Percentiles rank a stretch among this genome's conserved stretches.
phyloP scores from a whole-genome alignment of 2,888 invertebrate species.

The Diarsia dahlii region DNA sequence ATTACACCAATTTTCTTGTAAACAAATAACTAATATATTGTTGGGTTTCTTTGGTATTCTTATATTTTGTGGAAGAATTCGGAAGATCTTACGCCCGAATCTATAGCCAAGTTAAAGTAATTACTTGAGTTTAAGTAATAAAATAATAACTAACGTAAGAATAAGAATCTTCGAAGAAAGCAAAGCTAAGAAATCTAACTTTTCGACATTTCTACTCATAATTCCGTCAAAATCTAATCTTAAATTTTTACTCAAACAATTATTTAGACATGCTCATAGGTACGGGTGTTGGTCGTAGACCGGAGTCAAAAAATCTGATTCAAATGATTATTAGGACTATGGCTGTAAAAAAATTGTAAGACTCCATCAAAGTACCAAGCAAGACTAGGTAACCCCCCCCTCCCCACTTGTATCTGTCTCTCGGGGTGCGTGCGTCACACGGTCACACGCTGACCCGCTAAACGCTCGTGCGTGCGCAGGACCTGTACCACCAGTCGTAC shows the following conservation, averaged over 20 bases:
- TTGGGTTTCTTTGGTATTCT: neutral
- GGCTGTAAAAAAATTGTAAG: neutral
- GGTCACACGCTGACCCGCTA: constrained; percentile 56
- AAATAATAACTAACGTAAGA: too few species aligned
- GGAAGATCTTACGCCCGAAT: neutral
- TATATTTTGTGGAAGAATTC: neutral
- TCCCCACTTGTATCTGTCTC: constrained; percentile 40
- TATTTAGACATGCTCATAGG: too few species aligned
- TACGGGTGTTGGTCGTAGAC: too few species aligned
- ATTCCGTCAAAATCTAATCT: too few species aligned
- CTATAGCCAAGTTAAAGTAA: too few species aligned
- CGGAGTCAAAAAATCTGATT: neutral
- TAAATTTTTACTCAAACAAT: too few species aligned
- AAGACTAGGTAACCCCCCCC: neutral
- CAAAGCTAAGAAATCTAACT: too few species aligned
- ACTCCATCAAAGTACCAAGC: neutral
- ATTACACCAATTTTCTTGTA: neutral
- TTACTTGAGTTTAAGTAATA: too few species aligned
- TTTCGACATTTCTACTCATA: too few species aligned
- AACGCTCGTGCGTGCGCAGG: constrained; percentile 86
- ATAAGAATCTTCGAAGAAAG: too few species aligned
- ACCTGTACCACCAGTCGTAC: constrained; percentile 98
- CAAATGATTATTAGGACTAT: neutral
- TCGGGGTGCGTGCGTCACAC: constrained; percentile 41
- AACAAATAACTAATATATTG: neutral